These are phyloP conservation scores for Habropoda laboriosa DNA, from an alignment of 1,140 invertebrate genomes.

Conservation along the genomic window DNA sequence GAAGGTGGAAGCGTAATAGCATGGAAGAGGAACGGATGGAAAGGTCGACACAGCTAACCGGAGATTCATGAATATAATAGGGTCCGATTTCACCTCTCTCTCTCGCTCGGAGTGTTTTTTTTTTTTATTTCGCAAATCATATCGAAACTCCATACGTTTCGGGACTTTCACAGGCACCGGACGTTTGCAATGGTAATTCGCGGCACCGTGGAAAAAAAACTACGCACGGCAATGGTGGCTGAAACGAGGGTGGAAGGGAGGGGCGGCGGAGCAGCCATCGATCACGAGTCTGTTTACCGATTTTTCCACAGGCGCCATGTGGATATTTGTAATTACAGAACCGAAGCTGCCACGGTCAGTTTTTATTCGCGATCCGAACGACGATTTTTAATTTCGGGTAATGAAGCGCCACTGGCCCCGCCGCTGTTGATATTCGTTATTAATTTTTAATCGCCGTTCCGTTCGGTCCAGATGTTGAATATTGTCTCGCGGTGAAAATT, in stretches of 20 bases:
- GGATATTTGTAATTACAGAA: slow-evolving; percentile 79
- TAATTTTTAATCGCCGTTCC: slow-evolving; percentile 78
- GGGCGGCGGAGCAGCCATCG: slow-evolving; percentile 63
- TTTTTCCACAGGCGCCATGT: slow-evolving; percentile 68
- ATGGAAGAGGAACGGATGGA: not conserved
- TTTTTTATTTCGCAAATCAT: slow-evolving; percentile 66
- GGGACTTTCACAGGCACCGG: slow-evolving; percentile 61
- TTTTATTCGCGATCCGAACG: slow-evolving; percentile 73
- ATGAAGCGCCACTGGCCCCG: slow-evolving; percentile 70
- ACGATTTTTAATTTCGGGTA: slow-evolving; percentile 78
- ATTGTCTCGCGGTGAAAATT: slow-evolving; percentile 67
- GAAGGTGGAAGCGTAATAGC: not conserved
- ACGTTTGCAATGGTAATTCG: slow-evolving; percentile 76
- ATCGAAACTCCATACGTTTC: slow-evolving; percentile 66
- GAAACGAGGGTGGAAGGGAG: not conserved
- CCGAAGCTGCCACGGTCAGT: slow-evolving; percentile 63
- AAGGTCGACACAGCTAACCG: slow-evolving; percentile 48
- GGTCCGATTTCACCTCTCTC: slow-evolving; percentile 22
- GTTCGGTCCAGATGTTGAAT: slow-evolving; percentile 65
- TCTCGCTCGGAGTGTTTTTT: slow-evolving; percentile 33
- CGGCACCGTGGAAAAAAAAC: slow-evolving; percentile 63
- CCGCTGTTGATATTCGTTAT: slow-evolving; percentile 79
- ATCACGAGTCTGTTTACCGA: slow-evolving; percentile 72
- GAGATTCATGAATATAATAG: slow-evolving; percentile 65
- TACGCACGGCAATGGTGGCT: slow-evolving; percentile 43